A percentile compares a stretch with the other conserved stretches of the same genome.
phyloP scores from a whole-genome alignment of 2,113 vertebrate genomes.

The Phyllostomus discolor region DNA sequence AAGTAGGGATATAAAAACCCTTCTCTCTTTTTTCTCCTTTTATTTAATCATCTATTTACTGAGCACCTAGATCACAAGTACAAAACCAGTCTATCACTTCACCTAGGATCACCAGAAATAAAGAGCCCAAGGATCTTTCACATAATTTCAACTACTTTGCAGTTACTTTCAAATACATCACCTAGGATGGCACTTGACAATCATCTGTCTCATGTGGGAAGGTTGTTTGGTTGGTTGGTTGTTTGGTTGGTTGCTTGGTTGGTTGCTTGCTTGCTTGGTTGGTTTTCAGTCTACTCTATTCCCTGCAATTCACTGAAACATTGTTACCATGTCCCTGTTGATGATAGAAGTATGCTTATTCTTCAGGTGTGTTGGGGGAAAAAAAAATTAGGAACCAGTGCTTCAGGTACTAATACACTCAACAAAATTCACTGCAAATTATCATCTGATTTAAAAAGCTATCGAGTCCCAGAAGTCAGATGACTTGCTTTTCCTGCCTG shows the following conservation, averaged over 20 bases:
- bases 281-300: not conserved
- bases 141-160: not conserved
- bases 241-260: not conserved
- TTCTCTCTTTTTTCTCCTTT: constrained; percentile 1
- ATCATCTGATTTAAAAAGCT: not conserved
- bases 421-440: not conserved
- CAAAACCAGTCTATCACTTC: not conserved
- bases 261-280: not conserved
- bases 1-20: not conserved
- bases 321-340: not conserved
- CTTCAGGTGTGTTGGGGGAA: not conserved
- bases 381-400: not conserved
- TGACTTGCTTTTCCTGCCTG: not conserved
- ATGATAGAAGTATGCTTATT: not conserved
- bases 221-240: not conserved
- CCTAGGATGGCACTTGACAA: not conserved
- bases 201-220: not conserved
- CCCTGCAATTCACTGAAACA: not conserved
- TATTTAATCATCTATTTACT: not conserved
- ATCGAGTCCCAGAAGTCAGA: not conserved
- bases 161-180: not conserved
- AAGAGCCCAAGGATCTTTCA: not conserved
- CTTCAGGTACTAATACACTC: not conserved
- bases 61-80: not conserved
- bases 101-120: not conserved